These are phyloP conservation scores for Parotocinclus haroldoi DNA, from an alignment of 2,797 vertebrate species.

Conservation along the genomic window DNA sequence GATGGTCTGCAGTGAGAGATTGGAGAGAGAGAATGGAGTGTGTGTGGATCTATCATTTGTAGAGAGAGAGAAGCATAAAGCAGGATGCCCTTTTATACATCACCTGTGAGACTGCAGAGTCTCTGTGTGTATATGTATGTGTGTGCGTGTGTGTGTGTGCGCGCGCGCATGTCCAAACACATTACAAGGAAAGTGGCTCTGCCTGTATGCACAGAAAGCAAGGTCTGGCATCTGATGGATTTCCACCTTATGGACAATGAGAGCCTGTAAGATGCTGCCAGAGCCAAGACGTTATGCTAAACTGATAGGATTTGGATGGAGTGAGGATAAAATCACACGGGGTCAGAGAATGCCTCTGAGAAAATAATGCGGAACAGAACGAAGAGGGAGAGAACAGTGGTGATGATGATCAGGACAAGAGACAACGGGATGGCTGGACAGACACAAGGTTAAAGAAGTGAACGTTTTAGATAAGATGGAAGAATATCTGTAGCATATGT, in stretches of 20 bases:
- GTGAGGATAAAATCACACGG: conserved; percentile 30
- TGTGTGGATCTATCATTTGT: conserved; percentile 13
- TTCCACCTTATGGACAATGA: conserved; percentile 31
- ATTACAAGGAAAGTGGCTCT: background rate
- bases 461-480: no score
- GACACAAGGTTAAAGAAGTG: no score
- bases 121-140: background rate
- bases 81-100: conserved; percentile 5
- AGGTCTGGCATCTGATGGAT: conserved; percentile 22
- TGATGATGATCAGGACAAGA: background rate
- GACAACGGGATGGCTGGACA: background rate
- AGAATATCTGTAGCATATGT: no score
- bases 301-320: conserved; percentile 52
- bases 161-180: background rate
- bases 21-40: conserved; percentile 5
- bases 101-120: background rate
- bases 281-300: conserved; percentile 55
- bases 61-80: conserved; percentile 5
- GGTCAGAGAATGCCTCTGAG: conserved; percentile 10
- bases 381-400: background rate
- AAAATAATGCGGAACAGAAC: conserved; percentile 3
- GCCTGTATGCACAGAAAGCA: background rate
- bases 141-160: no score
- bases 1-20: conserved; percentile 24
- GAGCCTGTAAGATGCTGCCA: conserved; percentile 47